phyloP scores from a whole-genome alignment of 2,113 vertebrate genomes.

The Xiphophorus maculatus region DNA sequence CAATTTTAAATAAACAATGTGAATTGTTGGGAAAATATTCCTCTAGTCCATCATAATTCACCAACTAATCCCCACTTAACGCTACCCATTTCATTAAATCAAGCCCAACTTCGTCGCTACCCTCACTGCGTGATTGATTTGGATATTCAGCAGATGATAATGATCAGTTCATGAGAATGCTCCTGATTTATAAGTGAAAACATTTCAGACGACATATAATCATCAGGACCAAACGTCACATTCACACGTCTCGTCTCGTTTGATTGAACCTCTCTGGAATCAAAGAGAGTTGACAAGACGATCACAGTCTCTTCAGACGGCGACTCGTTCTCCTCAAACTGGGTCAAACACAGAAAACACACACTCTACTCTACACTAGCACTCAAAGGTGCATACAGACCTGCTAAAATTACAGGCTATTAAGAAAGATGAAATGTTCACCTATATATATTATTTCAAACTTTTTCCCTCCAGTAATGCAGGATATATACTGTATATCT shows the following conservation, averaged over 20 bases:
- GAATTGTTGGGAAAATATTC: conserved; percentile 32
- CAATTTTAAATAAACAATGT: conserved; percentile 60
- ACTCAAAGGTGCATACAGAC: neutral
- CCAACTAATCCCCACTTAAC: conserved; percentile 43
- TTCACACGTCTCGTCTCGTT: neutral
- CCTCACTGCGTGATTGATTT: neutral
- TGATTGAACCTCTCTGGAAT: neutral
- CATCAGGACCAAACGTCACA: neutral
- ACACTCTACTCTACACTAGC: neutral
- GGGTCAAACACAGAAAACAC: neutral
- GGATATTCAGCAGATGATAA: neutral
- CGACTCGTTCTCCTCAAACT: too few relatives aligned
- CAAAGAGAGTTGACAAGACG: neutral
- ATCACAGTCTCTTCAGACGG: too few relatives aligned
- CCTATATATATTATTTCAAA: neutral
- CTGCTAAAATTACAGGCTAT: neutral
- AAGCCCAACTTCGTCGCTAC: neutral
- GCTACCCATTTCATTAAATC: conserved; percentile 36
- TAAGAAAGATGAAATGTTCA: too few relatives aligned
- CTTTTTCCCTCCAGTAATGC: neutral
- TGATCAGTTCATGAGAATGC: neutral
- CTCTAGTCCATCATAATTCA: conserved; percentile 34
- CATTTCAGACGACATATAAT: neutral
- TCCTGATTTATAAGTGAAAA: neutral
- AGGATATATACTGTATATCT: neutral